Conservation (phyloP, 2,113 vertebrate species). For the Semicossyphus pulcher region DNA sequence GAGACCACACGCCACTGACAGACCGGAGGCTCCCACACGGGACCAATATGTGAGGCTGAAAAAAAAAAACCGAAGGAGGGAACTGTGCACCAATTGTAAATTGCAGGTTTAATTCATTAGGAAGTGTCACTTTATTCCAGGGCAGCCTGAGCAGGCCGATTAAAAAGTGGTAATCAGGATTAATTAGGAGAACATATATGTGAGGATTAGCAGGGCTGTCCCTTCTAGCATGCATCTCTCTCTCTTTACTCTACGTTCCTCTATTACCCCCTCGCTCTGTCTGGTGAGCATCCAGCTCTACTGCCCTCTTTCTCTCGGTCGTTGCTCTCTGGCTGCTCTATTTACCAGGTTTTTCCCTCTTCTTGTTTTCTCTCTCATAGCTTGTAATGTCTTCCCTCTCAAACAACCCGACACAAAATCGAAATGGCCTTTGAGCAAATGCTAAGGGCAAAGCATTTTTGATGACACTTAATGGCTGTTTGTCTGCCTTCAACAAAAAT, state of each 20-base stretch:
- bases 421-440: not conserved
- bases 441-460: not conserved
- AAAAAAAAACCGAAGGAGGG: slow-evolving; percentile 26
- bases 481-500: too few species aligned
- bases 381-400: not conserved
- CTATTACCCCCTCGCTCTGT: slow-evolving; percentile 4
- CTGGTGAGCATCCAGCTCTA: slow-evolving; percentile 39
- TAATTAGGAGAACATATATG: slow-evolving; percentile 85
- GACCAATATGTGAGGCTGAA: slow-evolving; percentile 44
- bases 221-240: slow-evolving; percentile 55
- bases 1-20: slow-evolving; percentile 80
- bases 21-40: slow-evolving; percentile 67
- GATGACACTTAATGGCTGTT: not conserved
- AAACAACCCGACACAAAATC: not conserved
- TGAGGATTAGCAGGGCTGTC: slow-evolving; percentile 82
- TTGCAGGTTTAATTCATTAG: slow-evolving; percentile 82
- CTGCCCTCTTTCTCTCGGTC: slow-evolving; percentile 39
- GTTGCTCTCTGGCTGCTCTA: slow-evolving; percentile 5
- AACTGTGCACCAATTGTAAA: slow-evolving; percentile 74
- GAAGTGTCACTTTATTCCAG: slow-evolving; percentile 84
- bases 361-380: not conserved
- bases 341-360: not conserved
- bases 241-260: slow-evolving; percentile 34
- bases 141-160: slow-evolving; percentile 77
- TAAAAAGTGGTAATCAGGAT: slow-evolving; percentile 85